Percentiles rank a stretch among this genome's conserved stretches.
These are phyloP conservation scores for Papilio xuthus DNA, from an alignment of 1,140 invertebrate genomes.

Conservation along the genomic window DNA sequence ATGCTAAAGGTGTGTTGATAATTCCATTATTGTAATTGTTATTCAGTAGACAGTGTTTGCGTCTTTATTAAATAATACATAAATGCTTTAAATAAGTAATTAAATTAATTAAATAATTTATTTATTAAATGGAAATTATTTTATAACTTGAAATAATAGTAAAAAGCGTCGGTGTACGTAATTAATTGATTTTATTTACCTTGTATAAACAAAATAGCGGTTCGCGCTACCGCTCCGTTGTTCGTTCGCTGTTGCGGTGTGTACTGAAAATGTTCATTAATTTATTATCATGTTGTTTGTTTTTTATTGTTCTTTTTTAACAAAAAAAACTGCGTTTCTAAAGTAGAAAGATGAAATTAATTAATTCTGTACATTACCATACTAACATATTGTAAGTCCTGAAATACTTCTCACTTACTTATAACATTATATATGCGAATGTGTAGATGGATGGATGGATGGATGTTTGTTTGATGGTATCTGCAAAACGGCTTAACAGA, in stretches of 20 bases:
- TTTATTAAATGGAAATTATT: background rate
- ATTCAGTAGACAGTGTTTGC: background rate
- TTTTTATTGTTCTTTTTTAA: background rate
- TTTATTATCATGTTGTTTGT: background rate
- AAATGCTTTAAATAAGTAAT: too few relatives aligned
- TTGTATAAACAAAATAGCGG: slow-evolving; percentile 49
- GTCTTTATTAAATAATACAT: background rate
- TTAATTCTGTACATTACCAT: too few relatives aligned
- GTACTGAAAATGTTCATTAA: slow-evolving; percentile 40
- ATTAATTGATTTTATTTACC: slow-evolving; percentile 41
- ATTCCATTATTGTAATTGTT: background rate
- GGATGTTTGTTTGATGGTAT: too few relatives aligned
- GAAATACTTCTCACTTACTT: too few relatives aligned
- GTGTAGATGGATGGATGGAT: too few relatives aligned
- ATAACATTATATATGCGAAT: too few relatives aligned
- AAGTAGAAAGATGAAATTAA: background rate
- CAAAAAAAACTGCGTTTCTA: background rate
- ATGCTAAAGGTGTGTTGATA: too few relatives aligned
- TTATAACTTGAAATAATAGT: background rate
- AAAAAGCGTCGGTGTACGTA: background rate
- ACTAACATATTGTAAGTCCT: too few relatives aligned
- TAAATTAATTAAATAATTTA: too few relatives aligned
- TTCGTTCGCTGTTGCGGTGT: slow-evolving; percentile 24
- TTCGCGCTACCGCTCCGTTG: slow-evolving; percentile 45
- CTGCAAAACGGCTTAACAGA: too few relatives aligned